A percentile compares a stretch with the other conserved stretches of the same genome.
phyloP scores from a whole-genome alignment of 2,113 vertebrate species.

The Mixornis gularis region DNA sequence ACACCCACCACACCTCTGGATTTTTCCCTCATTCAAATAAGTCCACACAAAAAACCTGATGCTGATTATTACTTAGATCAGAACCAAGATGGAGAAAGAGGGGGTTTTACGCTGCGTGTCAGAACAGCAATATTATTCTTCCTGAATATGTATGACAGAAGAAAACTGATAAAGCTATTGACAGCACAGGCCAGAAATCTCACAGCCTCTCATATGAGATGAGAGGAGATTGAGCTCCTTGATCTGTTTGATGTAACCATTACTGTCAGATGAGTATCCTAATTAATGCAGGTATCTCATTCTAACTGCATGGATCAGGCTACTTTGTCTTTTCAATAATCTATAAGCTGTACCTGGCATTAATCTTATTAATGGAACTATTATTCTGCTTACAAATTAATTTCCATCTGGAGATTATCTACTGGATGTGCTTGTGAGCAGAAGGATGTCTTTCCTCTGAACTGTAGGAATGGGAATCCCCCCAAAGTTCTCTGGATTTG shows the following conservation, averaged over 20 bases:
- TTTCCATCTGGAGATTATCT: constrained; percentile 14
- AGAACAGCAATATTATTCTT: background rate
- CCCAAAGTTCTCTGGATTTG: background rate
- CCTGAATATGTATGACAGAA: background rate
- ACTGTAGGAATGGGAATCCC: background rate
- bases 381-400: constrained; percentile 34
- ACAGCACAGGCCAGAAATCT: background rate
- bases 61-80: background rate
- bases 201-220: no score
- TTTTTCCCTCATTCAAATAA: background rate
- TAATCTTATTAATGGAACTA: constrained; percentile 62
- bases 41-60: background rate
- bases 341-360: constrained; percentile 26
- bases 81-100: background rate
- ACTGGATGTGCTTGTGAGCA: background rate
- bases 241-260: background rate
- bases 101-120: background rate
- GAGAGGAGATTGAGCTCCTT: background rate
- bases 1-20: background rate
- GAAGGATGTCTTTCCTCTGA: background rate
- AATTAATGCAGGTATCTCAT: constrained; percentile 50
- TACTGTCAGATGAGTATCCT: constrained; percentile 40
- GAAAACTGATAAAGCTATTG: background rate
- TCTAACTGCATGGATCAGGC: constrained; percentile 43
- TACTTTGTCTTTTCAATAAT: constrained; percentile 51